Conservation (phyloP, 2,113 vertebrate species). For the Ivindomyrus marchei region DNA sequence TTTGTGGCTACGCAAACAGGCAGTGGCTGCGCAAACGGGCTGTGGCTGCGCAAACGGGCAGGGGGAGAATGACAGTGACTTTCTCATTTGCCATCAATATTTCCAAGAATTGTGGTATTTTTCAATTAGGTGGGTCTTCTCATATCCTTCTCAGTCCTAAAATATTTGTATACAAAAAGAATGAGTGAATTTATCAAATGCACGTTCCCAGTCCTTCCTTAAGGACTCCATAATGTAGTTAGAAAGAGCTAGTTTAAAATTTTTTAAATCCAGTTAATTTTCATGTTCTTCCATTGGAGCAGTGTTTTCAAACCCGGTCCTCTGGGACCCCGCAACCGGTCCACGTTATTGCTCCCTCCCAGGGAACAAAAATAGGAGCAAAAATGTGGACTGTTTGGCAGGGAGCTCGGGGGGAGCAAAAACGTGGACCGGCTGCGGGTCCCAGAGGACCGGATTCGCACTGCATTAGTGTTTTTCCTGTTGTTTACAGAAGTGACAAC, state of each 20-base stretch:
- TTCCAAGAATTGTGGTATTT: not conserved
- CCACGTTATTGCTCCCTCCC: too few species aligned
- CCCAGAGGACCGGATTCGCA: not conserved
- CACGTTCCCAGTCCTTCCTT: not conserved
- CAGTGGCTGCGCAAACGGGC: not conserved
- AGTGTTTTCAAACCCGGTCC: not conserved
- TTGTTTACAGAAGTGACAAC: not conserved
- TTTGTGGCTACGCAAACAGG: slow-evolving; percentile 1
- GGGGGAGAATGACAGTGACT: not conserved
- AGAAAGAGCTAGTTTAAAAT: not conserved
- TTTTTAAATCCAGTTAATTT: not conserved
- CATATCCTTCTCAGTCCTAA: not conserved
- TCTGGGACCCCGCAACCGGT: too few species aligned
- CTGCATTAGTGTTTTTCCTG: not conserved
- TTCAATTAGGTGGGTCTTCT: not conserved
- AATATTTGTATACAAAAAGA: not conserved
- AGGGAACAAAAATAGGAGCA: not conserved
- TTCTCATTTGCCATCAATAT: not conserved
- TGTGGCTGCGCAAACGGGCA: not conserved
- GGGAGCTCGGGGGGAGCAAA: not conserved
- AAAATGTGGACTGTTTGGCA: too few species aligned
- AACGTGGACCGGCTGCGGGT: not conserved
- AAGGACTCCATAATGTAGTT: not conserved
- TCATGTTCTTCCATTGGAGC: not conserved
- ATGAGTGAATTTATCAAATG: not conserved